A percentile compares a stretch with the other conserved stretches of the same genome.
Conservation (phyloP, 2,113 vertebrate genomes). For the Orientallactaga bullata region DNA sequence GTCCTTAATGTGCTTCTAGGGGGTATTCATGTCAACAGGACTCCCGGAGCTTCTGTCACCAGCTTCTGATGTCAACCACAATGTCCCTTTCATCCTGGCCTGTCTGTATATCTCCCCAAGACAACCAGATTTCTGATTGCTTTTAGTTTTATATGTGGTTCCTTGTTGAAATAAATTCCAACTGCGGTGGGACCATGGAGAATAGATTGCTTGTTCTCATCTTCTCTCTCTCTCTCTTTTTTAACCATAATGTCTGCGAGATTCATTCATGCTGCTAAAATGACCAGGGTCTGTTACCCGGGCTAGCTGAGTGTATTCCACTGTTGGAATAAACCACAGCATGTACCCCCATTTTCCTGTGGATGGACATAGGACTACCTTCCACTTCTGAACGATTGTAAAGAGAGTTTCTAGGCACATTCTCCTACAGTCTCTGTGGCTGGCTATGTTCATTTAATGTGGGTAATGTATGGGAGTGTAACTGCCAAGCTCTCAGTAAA, state of each 20-base stretch:
- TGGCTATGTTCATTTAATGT: slow-evolving; percentile 33
- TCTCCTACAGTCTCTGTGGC: neutral
- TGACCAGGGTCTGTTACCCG: neutral
- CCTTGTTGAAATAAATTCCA: neutral
- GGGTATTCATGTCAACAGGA: neutral
- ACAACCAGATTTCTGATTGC: neutral
- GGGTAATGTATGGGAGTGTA: neutral
- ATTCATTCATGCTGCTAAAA: neutral
- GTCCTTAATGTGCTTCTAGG: neutral
- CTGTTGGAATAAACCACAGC: neutral
- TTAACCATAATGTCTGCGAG: neutral
- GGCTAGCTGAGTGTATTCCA: neutral
- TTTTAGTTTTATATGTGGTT: neutral
- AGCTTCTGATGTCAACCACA: neutral
- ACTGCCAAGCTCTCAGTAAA: neutral
- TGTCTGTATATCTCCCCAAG: neutral
- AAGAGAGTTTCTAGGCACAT: too few species aligned
- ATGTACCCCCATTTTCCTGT: neutral
- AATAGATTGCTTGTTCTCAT: too few species aligned
- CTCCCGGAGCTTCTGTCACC: neutral
- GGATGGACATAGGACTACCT: neutral
- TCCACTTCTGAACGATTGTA: neutral
- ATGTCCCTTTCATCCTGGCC: neutral
- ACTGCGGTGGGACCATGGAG: neutral
- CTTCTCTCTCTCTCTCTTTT: too few species aligned